Base-by-base conservation (phyloP, 2,888 invertebrate species). In the Drosophila antonietae region DNA sequence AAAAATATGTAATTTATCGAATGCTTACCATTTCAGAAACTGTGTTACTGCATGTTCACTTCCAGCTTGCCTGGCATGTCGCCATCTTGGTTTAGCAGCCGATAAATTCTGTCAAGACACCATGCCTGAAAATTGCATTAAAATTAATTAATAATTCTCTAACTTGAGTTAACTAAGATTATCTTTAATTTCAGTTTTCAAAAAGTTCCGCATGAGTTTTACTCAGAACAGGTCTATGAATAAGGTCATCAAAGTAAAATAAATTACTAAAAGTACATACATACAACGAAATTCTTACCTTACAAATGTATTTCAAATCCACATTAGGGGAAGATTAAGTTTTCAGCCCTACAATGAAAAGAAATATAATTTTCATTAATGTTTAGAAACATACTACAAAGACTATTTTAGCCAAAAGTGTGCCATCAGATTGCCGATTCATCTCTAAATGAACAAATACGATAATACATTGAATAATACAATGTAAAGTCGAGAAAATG, bases 401-500 rank as follows among this genome's bases (percentile, higher is more conserved):
- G 3, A 4, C 35, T 5, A 39, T 23, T 23, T 8, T 0, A 56
- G 55, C 20, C 33, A 0, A 46, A 20, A 41, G 41, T 64, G 8
- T 52, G 87, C 90, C 87, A 85, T 85, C 84, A 85, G 84, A 43
- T 86, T 78, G 90, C 84, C 84, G 53, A 62, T 37, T 85, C 87
- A 89, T 85, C 84, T 83, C 74, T 61, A 87, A 88, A 72, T 66
- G 75, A 78, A 87, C 88, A 85, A 64, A 84, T 89, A 65, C 81
- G 73, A 83, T 60, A 63, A 64, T 70, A 52, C 56, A 74, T 68
- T 89, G 90, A 85, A 85, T 69, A 28, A 85, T 85, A 85, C 90
- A 85, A 69, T 39, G 55, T 23, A 63, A 65, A 55, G 33, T 37
- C 73, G 74, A 77, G 70, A 66, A 78, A 78, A 75, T 74, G 78